Evolutionary conservation across 2,888 invertebrate genomes (phyloP).

Genomic region (Phengaris alcon): DNA sequence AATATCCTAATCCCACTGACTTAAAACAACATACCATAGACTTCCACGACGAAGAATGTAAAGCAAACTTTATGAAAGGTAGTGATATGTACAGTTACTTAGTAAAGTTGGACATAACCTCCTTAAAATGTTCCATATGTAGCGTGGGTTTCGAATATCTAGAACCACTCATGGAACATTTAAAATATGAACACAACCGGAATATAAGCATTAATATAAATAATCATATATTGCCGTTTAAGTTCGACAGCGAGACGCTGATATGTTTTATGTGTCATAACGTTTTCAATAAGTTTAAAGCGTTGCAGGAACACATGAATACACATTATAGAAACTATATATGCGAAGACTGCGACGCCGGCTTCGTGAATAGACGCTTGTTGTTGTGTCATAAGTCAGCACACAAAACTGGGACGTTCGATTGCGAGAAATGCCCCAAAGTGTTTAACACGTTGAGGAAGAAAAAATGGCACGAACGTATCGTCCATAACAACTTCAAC

Average conservation of each 20-base stretch:
- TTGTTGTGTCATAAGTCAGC: slow-evolving; percentile 41
- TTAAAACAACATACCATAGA: slow-evolving; percentile 50
- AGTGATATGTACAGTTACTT: slow-evolving; percentile 45
- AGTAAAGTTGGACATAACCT: slow-evolving; percentile 57
- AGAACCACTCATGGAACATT: slow-evolving; percentile 48
- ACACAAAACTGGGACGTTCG: slow-evolving; percentile 42
- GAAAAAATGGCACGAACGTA: slow-evolving; percentile 43
- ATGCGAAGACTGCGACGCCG: slow-evolving; percentile 50
- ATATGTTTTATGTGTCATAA: slow-evolving; percentile 50
- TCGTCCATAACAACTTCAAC: slow-evolving; percentile 38
- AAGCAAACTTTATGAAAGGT: slow-evolving; percentile 45
- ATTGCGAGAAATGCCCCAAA: slow-evolving; percentile 45
- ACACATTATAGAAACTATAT: slow-evolving; percentile 53
- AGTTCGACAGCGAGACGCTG: slow-evolving; percentile 47
- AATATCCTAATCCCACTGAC: slow-evolving; percentile 46
- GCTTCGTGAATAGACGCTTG: slow-evolving; percentile 47
- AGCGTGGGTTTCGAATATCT: slow-evolving; percentile 41
- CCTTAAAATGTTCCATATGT: slow-evolving; percentile 53
- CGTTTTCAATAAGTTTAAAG: slow-evolving; percentile 49
- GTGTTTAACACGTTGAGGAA: slow-evolving; percentile 44
- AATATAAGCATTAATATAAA: slow-evolving; percentile 49
- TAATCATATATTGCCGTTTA: slow-evolving; percentile 56
- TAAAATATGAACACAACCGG: slow-evolving; percentile 47
- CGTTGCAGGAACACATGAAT: slow-evolving; percentile 53
- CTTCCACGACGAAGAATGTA: slow-evolving; percentile 40